Conservation (phyloP, 2,888 invertebrate genomes). For the Beris chalybata region DNA sequence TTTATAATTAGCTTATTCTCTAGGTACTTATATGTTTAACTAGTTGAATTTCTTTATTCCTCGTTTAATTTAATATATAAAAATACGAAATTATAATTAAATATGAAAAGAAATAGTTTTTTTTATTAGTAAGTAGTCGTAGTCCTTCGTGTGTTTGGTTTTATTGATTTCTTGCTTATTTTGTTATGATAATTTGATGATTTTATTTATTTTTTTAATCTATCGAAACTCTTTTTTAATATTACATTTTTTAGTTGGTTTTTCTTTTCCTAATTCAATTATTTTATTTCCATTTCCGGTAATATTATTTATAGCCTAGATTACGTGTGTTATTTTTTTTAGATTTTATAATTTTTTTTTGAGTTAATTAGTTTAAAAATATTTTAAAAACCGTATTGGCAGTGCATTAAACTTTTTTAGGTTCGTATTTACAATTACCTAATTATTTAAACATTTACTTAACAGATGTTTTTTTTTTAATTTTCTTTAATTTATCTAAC, state of each 20-base stretch:
- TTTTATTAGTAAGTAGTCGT: neutral
- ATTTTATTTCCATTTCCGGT: constrained; percentile 11
- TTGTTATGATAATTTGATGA: neutral
- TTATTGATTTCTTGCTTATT: neutral
- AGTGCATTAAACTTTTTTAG: constrained; percentile 43
- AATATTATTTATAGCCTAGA: constrained; percentile 26
- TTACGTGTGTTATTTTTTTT: constrained; percentile 22
- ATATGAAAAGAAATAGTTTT: neutral
- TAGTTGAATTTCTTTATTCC: neutral
- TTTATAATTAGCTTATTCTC: neutral
- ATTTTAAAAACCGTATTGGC: constrained; percentile 45
- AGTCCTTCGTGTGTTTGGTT: no score
- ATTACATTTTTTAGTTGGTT: neutral
- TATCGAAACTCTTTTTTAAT: constrained; percentile 7
- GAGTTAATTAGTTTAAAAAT: constrained; percentile 37
- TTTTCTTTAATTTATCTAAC: constrained; percentile 11
- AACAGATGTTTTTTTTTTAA: neutral
- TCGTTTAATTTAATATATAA: constrained; percentile 8
- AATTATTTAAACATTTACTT: no score
- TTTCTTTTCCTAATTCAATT: constrained; percentile 16
- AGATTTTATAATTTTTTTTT: constrained; percentile 19
- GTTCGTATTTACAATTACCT: constrained; percentile 8
- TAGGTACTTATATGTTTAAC: neutral
- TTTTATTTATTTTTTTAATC: constrained; percentile 1
- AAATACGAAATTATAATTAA: constrained; percentile 6